Base-by-base conservation (phyloP, 2,888 invertebrate genomes). In the Hanleya hanleyi region DNA sequence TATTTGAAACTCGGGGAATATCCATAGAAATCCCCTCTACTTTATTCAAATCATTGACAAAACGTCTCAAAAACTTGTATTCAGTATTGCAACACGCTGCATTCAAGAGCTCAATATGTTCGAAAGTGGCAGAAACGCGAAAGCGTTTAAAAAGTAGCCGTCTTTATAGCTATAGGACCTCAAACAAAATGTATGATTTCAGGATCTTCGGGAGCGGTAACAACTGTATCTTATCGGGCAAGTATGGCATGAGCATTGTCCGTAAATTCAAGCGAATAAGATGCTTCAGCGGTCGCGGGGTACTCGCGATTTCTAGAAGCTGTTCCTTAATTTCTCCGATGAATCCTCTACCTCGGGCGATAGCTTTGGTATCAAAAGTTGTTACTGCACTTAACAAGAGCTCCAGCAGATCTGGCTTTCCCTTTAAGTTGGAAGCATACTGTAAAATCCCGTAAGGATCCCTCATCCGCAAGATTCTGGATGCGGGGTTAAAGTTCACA, bases 361-460 rank as follows among this genome's bases (percentile, higher is more conserved):
- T 95, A 94, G 95, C 95, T 85, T 95, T 94, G 0, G 94, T 92
- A 87, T 96, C 95, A 89, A 95, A 96, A 9, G 94, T 93, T 89
- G 95, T 95, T 0, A 95, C 94, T 0, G 95, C 94, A 82, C 95
- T 94, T 67, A 95, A 89, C 71, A 96, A 92, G 47, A 94, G 92
- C 93, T 82, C 74, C 78, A 93, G 93, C 87, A 95, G 95, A 29
- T 91, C 88, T 0, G 91, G 91, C 71, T 92, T 91, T 29, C 91
- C 87, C 1, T 91, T 89, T n/a, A 92, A 89, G 88, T 95, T 94
- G 81, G 95, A 94, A 15, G 96, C 92, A 36, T 94, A 95, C 88
- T 95, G 96, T 5, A 96, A 92, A 70, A 96, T 94, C 41, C 96
- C 96, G 86, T 95, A 94, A 0, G 96, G 95, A 86, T 96, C 95